Conservation (phyloP, 1,140 invertebrate species). For the Arctopsyche grandis region DNA sequence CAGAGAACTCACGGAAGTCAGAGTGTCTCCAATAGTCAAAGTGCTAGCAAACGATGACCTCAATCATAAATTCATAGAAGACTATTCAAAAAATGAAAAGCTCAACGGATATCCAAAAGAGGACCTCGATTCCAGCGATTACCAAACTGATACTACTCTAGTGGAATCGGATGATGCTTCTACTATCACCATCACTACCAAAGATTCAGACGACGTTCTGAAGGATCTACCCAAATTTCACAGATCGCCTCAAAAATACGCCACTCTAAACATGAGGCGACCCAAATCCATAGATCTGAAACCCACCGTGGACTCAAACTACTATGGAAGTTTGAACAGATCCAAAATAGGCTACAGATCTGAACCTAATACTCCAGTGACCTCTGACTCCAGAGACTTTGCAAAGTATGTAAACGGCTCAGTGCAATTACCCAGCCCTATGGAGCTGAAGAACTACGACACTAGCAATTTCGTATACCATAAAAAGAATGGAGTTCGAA, state of each 20-base stretch:
- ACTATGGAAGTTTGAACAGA: conserved; percentile 63
- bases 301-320: conserved; percentile 58
- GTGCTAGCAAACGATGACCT: conserved; percentile 55
- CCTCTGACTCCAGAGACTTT: conserved; percentile 15
- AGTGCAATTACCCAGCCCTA: conserved; percentile 43
- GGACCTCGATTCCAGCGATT: neutral
- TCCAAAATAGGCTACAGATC: conserved; percentile 64
- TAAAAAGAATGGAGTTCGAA: conserved; percentile 62
- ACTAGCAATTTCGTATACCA: conserved; percentile 37
- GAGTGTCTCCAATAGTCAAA: conserved; percentile 47
- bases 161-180: conserved; percentile 58
- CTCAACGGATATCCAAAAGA: conserved; percentile 24
- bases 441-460: conserved; percentile 46
- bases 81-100: conserved; percentile 60
- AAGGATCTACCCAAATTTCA: conserved; percentile 65
- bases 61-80: conserved; percentile 58
- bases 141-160: conserved; percentile 2
- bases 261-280: conserved; percentile 62
- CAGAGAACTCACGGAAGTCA: conserved; percentile 47
- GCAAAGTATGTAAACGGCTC: neutral
- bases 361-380: conserved; percentile 64
- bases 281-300: conserved; percentile 66
- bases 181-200: conserved; percentile 50
- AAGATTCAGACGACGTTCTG: conserved; percentile 62
- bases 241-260: conserved; percentile 65